Conservation (phyloP, 2,888 invertebrate genomes). For the Phasia obesa region DNA sequence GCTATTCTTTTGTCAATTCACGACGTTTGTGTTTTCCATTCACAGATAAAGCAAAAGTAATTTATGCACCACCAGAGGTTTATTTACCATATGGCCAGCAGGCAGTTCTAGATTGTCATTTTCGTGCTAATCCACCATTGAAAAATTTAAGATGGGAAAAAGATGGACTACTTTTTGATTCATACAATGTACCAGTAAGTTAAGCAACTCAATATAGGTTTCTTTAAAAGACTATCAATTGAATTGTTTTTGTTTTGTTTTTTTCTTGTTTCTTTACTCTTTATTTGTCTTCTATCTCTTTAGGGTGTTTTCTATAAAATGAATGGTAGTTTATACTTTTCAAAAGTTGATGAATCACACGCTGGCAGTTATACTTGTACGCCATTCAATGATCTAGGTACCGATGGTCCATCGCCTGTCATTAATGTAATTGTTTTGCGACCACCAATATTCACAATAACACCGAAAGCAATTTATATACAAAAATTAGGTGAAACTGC, state of each 20-base stretch:
- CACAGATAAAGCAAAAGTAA: constrained; percentile 94
- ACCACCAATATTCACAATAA: constrained; percentile 91
- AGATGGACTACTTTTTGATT: constrained; percentile 94
- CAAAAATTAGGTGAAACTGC: constrained; percentile 90
- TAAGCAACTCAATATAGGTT: not conserved
- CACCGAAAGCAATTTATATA: constrained; percentile 92
- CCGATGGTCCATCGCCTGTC: constrained; percentile 91
- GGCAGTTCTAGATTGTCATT: constrained; percentile 94
- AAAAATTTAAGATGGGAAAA: constrained; percentile 96
- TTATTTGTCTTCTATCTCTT: constrained; percentile 4
- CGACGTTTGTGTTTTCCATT: constrained; percentile 34
- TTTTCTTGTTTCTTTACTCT: not conserved
- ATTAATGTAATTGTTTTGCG: constrained; percentile 93
- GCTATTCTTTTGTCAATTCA: not conserved
- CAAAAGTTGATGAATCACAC: constrained; percentile 92
- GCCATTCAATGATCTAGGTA: constrained; percentile 94
- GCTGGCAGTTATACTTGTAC: constrained; percentile 95
- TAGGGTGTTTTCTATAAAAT: constrained; percentile 90
- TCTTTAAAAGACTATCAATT: not conserved
- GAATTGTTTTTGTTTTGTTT: constrained; percentile 2
- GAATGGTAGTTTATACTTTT: constrained; percentile 92
- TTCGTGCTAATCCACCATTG: constrained; percentile 94
- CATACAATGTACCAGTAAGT: constrained; percentile 89
- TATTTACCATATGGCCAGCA: constrained; percentile 92
- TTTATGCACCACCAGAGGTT: constrained; percentile 92